Evolutionary conservation across 2,888 invertebrate genomes (phyloP).

Genomic region (Schizaphis graminum): DNA sequence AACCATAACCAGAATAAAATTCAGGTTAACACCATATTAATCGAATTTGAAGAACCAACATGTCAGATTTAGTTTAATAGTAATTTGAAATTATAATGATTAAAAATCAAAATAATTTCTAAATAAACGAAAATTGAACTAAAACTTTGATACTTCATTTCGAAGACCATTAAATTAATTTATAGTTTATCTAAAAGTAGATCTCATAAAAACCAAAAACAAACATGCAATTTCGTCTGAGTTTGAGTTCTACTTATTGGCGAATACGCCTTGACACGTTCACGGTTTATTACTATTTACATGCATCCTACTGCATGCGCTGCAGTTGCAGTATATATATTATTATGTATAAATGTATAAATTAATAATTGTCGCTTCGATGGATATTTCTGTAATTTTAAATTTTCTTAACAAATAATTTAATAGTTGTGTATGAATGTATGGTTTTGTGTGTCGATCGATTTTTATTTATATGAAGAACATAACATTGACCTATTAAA

Average conservation of each 20-base stretch:
- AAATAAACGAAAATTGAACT: not conserved
- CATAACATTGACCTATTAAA: constrained; percentile 4
- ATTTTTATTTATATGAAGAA: not conserved
- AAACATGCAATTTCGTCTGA: not conserved
- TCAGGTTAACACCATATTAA: not conserved
- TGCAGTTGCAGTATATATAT: not conserved
- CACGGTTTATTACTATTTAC: not conserved
- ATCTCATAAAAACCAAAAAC: not conserved
- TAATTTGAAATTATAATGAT: not conserved
- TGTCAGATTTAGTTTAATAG: not conserved
- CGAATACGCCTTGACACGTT: not conserved
- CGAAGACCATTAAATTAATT: not conserved
- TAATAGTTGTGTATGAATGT: not conserved
- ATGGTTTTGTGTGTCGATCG: not conserved
- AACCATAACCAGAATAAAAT: not conserved
- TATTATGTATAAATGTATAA: not conserved
- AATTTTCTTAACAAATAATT: not conserved
- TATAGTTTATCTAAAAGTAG: not conserved
- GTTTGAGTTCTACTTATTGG: not conserved
- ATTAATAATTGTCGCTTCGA: not conserved
- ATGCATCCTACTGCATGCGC: not conserved
- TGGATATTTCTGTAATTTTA: not conserved
- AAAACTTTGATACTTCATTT: not conserved
- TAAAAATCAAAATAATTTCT: not conserved
- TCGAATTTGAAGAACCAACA: not conserved